Conservation (phyloP, 2,113 vertebrate species). For the Notarius quadriscutis region DNA sequence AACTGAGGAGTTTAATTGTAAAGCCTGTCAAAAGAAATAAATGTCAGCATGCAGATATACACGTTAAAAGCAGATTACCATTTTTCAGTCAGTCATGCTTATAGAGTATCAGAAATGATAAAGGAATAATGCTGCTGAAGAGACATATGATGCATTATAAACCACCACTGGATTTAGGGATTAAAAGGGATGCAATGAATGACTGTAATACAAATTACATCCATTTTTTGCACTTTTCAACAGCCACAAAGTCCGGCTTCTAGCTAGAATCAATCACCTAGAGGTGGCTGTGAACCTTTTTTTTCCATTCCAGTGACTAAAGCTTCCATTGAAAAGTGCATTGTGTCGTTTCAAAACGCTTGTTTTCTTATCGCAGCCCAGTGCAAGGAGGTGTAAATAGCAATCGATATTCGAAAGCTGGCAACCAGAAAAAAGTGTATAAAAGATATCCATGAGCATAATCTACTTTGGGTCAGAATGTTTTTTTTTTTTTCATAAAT, state of each 20-base stretch:
- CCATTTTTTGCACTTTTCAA: not conserved
- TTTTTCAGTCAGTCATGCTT: not conserved
- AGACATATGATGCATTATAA: not conserved
- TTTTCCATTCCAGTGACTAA: not conserved
- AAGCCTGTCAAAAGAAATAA: not conserved
- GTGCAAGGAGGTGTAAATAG: not conserved
- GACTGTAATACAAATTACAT: not conserved
- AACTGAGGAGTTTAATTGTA: slow-evolving; percentile 7
- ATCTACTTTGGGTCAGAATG: not conserved
- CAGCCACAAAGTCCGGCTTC: not conserved
- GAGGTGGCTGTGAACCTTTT: not conserved
- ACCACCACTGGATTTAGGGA: not conserved
- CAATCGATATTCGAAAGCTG: not conserved
- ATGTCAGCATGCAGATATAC: not conserved
- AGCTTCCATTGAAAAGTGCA: not conserved
- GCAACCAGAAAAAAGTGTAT: not conserved
- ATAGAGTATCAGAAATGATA: not conserved
- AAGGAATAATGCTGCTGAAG: not conserved
- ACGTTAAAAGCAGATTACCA: slow-evolving; percentile 3
- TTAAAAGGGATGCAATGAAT: not conserved
- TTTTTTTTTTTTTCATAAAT: not conserved
- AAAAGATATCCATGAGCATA: not conserved
- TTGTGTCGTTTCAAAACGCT: not conserved
- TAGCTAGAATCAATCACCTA: not conserved
- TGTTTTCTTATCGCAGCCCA: not conserved